phyloP scores from a whole-genome alignment of 2,797 vertebrate genomes.

The Coranthus polyacanthus region DNA sequence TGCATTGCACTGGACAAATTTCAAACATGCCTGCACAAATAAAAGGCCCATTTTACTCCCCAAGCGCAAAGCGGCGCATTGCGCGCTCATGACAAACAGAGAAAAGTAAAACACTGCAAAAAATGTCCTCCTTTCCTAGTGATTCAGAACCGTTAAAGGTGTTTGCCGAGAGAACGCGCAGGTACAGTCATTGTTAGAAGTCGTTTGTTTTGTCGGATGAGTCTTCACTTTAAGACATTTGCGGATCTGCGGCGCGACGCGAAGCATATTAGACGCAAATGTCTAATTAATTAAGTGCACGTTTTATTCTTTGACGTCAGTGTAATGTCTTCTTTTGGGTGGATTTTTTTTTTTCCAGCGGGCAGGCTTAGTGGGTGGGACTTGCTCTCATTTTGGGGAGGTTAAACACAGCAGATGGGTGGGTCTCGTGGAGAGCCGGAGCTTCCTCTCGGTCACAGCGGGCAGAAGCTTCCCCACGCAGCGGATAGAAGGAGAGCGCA shows the following conservation, averaged over 20 bases:
- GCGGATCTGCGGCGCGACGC: neutral
- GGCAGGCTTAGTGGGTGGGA: constrained; percentile 83
- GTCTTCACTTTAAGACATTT: neutral
- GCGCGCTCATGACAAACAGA: constrained; percentile 43
- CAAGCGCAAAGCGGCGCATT: constrained; percentile 20
- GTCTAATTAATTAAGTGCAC: neutral
- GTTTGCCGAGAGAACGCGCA: too few relatives aligned
- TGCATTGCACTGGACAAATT: constrained; percentile 44
- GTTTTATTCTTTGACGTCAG: neutral
- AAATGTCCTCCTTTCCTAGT: neutral
- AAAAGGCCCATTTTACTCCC: constrained; percentile 63
- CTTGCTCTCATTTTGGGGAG: constrained; percentile 84
- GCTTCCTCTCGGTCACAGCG: constrained; percentile 81
- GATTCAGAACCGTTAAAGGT: neutral
- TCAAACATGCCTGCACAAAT: constrained; percentile 68
- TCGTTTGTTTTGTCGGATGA: neutral
- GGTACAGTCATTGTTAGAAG: neutral
- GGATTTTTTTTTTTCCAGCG: constrained; percentile 45
- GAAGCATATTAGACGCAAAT: too few relatives aligned
- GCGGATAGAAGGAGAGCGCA: constrained; percentile 67
- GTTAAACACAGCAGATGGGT: constrained; percentile 85
- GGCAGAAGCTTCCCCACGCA: constrained; percentile 75
- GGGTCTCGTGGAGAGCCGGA: constrained; percentile 83
- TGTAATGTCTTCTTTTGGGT: too few relatives aligned
- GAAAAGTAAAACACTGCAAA: constrained; percentile 44